Evolutionary conservation across 30 jellyfish, hydroid and myxozoan species (phyloP).

Genomic region (Aurelia aurita complex sp. Pacific): DNA sequence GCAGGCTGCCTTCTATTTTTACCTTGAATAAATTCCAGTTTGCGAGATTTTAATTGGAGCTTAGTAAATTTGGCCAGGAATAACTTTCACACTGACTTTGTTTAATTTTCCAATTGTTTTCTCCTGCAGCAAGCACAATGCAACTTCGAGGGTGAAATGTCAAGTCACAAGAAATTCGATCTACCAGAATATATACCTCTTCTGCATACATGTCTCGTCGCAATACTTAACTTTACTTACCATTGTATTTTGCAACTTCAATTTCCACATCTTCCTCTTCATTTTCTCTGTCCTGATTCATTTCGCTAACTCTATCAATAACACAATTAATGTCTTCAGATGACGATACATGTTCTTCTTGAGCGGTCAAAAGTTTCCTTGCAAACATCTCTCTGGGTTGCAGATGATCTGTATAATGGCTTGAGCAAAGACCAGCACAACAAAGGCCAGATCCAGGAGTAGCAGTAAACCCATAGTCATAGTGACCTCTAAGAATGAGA

Average conservation of each 20-base stretch:
- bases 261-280: slow-evolving; percentile 11
- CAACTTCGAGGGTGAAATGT: too few relatives aligned
- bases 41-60: too few relatives aligned
- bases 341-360: slow-evolving; percentile 42
- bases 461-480: slow-evolving; percentile 23
- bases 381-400: not conserved
- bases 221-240: not conserved
- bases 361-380: slow-evolving; percentile 18
- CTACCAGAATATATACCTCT: too few relatives aligned
- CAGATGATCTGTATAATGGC: slow-evolving; percentile 7
- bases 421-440: slow-evolving; percentile 26
- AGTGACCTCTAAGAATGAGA: slow-evolving; percentile 33
- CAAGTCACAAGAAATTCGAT: too few relatives aligned
- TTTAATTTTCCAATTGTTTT: too few relatives aligned
- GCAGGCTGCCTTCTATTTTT: too few relatives aligned
- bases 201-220: too few relatives aligned
- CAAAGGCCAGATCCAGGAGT: slow-evolving; percentile 16
- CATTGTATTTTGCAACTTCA: slow-evolving; percentile 16
- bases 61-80: too few relatives aligned
- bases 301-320: not conserved
- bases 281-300: not conserved
- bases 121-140: too few relatives aligned
- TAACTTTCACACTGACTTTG: too few relatives aligned
- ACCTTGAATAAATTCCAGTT: too few relatives aligned
- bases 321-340: not conserved